Evolutionary conservation across 2,888 invertebrate genomes (phyloP), one percentile per base, ranked within the genome.

Genomic region (Macrosoma leucophasiata): DNA sequence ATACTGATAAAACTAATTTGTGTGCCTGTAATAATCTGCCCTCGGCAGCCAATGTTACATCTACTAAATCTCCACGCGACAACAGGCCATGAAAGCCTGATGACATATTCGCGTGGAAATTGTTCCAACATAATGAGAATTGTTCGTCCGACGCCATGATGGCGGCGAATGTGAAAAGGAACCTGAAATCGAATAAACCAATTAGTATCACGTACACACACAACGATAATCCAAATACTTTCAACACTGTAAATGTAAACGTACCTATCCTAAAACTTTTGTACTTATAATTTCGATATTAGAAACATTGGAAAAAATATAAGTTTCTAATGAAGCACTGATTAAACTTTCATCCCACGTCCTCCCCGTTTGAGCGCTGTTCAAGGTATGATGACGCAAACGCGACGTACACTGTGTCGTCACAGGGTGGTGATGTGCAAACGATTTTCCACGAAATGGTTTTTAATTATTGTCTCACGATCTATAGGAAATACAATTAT

Each of bases 91-190:
- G 90, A 67, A 90, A 90, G 57, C 90, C 90, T 70, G 89, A 88
- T 44, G 90, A 88, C 82, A 90, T 86, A 61, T 90, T 90, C 48
- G 88, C 88, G 78, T 89, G 90, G 84, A 90, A 90, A 82, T 90
- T 90, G 82, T 90, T 90, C 90, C 90, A 90, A 82, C 90, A 89
- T 78, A 90, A 76, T 71, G 90, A 90, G 81, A 89, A 89, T 69
- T 89, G 89, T 82, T 89, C 89, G 85, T 89, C 89, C 84, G 89
- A 88, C 88, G 88, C 89, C 89, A 89, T 89, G 74, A 84, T 88
- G 87, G 84, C 82, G 84, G 67, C 76, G 72, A 52, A 45, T 46
- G 62, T 52, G 46, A 56, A 52, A n/a, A 50, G 58, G 68, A 66
- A 72, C 81, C 79, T 79, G 66, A 2, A 63, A 73, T n/a, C 4